Evolutionary conservation across 2,113 vertebrate genomes (phyloP).

Genomic region (Ictalurus punctatus): DNA sequence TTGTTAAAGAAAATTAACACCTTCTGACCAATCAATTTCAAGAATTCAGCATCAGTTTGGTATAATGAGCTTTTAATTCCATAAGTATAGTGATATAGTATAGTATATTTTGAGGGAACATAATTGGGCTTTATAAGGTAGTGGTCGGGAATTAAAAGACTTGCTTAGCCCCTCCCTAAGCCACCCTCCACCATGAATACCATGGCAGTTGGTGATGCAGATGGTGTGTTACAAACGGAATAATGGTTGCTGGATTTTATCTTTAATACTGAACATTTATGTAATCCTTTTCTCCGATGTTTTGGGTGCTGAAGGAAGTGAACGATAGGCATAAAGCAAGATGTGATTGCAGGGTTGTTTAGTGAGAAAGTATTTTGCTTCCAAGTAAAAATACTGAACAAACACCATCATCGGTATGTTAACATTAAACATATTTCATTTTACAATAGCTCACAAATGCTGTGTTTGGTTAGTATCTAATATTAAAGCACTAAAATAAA

Average conservation of each 20-base stretch:
- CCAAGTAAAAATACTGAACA: background rate
- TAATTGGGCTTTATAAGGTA: background rate
- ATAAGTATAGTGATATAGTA: too few relatives aligned
- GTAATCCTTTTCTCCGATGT: background rate
- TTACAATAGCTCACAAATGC: background rate
- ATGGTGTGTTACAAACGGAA: background rate
- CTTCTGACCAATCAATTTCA: background rate
- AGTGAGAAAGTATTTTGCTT: slow-evolving; percentile 9
- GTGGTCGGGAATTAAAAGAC: background rate
- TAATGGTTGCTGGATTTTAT: background rate
- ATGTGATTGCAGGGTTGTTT: background rate
- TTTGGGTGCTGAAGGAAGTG: background rate
- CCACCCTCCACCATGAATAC: background rate
- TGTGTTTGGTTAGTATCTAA: background rate
- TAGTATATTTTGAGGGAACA: background rate
- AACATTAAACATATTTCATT: background rate
- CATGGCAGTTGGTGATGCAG: background rate
- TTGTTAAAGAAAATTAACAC: background rate
- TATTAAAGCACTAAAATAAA: background rate
- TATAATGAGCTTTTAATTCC: background rate
- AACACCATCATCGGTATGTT: background rate
- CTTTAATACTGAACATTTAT: background rate
- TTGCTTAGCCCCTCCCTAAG: background rate
- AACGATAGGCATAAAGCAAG: background rate
- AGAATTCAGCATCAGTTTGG: background rate